A percentile compares a stretch with the other conserved stretches of the same genome.
Evolutionary conservation across 2,797 vertebrate species (phyloP).

Genomic region (Toxotes lorentzi): DNA sequence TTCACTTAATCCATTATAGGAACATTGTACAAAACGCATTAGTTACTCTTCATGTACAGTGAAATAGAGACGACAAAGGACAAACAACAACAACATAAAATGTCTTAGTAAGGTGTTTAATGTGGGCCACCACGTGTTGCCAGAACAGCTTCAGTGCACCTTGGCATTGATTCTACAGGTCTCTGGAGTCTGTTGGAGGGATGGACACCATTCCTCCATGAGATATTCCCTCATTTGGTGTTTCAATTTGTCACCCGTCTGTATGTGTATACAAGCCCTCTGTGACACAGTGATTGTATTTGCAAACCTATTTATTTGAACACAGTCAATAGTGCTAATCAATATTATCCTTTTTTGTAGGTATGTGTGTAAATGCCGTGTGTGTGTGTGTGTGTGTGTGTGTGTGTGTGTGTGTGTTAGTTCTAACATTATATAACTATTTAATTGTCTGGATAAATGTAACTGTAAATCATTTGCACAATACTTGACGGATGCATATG

Average conservation of each 20-base stretch:
- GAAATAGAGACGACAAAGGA: slow-evolving; percentile 1
- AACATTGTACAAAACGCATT: slow-evolving; percentile 15
- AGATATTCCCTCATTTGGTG: no score
- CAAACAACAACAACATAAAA: no score
- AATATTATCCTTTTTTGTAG: neutral
- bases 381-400: slow-evolving; percentile 10
- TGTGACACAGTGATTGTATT: slow-evolving; percentile 45
- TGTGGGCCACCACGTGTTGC: no score
- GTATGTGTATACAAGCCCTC: neutral
- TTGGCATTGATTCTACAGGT: no score
- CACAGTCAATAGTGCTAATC: slow-evolving; percentile 14
- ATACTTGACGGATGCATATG: slow-evolving; percentile 10
- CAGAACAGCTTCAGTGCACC: no score
- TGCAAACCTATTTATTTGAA: slow-evolving; percentile 44
- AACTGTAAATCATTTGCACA: slow-evolving; percentile 16
- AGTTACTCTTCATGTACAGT: slow-evolving; percentile 1
- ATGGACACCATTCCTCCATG: no score
- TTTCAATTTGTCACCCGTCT: no score
- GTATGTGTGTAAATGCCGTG: neutral
- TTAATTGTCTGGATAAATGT: slow-evolving; percentile 1
- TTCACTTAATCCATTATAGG: slow-evolving; percentile 5
- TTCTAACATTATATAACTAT: neutral
- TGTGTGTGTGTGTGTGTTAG: neutral
- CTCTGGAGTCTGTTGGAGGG: no score
- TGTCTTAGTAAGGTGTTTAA: no score